A percentile compares a stretch with the other conserved stretches of the same genome.
Evolutionary conservation across 1,140 invertebrate genomes (phyloP).

Genomic region (Dendroctonus ponderosae): DNA sequence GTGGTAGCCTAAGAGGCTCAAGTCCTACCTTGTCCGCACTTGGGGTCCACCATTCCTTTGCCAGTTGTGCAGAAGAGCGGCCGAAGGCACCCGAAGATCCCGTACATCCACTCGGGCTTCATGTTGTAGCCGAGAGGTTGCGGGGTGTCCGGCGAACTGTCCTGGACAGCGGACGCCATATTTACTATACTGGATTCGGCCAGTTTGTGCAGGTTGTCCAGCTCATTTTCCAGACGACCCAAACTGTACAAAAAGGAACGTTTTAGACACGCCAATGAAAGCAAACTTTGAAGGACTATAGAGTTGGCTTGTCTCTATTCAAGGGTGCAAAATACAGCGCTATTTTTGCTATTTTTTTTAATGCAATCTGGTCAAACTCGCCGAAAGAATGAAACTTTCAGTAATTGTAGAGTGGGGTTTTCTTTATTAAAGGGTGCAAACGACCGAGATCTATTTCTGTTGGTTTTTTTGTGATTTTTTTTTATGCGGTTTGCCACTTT

Average conservation of each 20-base stretch:
- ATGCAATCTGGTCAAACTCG: not conserved
- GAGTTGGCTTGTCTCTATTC: not conserved
- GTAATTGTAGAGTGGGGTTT: not conserved
- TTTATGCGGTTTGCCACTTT: too few species aligned
- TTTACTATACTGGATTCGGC: slow-evolving; percentile 34
- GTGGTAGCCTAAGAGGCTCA: too few species aligned
- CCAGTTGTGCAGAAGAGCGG: slow-evolving; percentile 83
- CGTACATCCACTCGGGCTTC: slow-evolving; percentile 72
- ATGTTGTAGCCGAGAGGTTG: slow-evolving; percentile 53
- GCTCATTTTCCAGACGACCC: slow-evolving; percentile 65
- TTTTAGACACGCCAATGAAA: not conserved
- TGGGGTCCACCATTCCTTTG: slow-evolving; percentile 72
- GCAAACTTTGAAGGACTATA: not conserved
- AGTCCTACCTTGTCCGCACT: slow-evolving; percentile 53
- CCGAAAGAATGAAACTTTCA: not conserved
- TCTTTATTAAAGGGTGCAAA: too few species aligned
- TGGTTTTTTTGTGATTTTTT: too few species aligned
- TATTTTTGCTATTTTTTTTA: not conserved
- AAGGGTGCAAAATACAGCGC: not conserved
- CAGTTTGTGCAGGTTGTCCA: slow-evolving; percentile 56
- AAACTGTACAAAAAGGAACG: slow-evolving; percentile 55
- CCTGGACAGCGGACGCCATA: slow-evolving; percentile 39
- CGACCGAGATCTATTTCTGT: too few species aligned
- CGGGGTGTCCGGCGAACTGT: slow-evolving; percentile 50
- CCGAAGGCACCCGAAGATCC: slow-evolving; percentile 80